Evolutionary conservation across 1,140 invertebrate genomes (phyloP).

Genomic region (Heliothis subflexa): DNA sequence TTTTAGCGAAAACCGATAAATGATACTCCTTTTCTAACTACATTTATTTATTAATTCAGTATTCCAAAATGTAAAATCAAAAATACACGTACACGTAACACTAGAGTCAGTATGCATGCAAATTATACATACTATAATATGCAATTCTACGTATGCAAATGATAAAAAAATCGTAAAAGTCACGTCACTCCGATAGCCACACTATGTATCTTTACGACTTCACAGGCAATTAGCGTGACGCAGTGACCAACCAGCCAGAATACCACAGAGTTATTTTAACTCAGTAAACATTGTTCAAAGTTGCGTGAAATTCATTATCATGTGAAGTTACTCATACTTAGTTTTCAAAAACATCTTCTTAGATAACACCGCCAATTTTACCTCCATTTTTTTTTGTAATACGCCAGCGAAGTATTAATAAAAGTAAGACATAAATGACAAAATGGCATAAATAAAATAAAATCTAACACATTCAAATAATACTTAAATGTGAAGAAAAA

Average conservation of each 20-base stretch:
- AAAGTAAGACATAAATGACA: background rate
- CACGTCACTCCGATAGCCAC: background rate
- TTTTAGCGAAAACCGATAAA: too few species aligned
- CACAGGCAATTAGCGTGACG: background rate
- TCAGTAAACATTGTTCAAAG: conserved; percentile 18
- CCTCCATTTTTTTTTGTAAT: too few species aligned
- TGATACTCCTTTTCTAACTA: too few species aligned
- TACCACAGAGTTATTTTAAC: background rate
- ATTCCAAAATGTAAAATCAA: too few species aligned
- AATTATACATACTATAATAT: background rate
- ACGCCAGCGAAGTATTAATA: too few species aligned
- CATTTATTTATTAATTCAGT: too few species aligned
- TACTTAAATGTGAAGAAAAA: background rate
- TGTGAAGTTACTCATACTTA: background rate
- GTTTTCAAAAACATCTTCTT: background rate
- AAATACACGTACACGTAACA: too few species aligned
- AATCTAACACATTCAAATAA: background rate
- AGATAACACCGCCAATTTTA: background rate
- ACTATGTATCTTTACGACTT: conserved; percentile 4
- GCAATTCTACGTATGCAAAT: background rate
- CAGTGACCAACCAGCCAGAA: background rate
- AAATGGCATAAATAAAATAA: background rate
- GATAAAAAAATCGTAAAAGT: background rate
- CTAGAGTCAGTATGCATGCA: background rate
- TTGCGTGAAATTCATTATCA: conserved; percentile 39